A percentile compares a stretch with the other conserved stretches of the same genome.
These are phyloP conservation scores for Oncorhynchus masou DNA, from an alignment of 2,113 vertebrate species.

Conservation along the genomic window DNA sequence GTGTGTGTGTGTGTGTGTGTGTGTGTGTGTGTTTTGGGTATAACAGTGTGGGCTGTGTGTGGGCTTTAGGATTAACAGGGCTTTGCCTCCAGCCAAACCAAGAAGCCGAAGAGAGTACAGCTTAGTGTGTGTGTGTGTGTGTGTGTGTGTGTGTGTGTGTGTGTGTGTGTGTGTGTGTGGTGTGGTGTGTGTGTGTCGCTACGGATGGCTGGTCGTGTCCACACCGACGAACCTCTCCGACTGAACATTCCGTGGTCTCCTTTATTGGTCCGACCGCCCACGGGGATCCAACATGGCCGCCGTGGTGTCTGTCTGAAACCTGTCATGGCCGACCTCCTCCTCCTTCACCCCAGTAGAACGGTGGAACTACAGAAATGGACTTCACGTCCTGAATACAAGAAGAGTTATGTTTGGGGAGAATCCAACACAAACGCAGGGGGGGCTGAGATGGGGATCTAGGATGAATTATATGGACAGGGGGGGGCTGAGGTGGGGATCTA, in stretches of 20 bases:
- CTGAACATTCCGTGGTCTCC: background rate
- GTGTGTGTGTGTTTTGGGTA: conserved; percentile 62
- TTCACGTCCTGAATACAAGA: too few species aligned
- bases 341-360: background rate
- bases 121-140: conserved; percentile 42
- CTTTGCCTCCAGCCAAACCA: conserved; percentile 70
- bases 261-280: background rate
- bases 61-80: conserved; percentile 72
- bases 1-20: too few species aligned
- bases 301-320: background rate
- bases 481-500: too few species aligned
- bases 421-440: too few species aligned
- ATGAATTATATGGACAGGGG: too few species aligned
- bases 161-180: conserved; percentile 28
- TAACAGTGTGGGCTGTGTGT: conserved; percentile 72
- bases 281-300: background rate
- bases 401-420: too few species aligned
- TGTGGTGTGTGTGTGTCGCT: conserved; percentile 35
- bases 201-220: conserved; percentile 62
- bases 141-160: conserved; percentile 26
- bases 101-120: conserved; percentile 63
- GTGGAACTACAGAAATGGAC: too few species aligned
- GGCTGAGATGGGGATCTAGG: too few species aligned
- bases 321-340: background rate
- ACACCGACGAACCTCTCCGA: conserved; percentile 35